phyloP scores from a whole-genome alignment of 2,797 vertebrate species.

The Neosilurus hyrtlii region DNA sequence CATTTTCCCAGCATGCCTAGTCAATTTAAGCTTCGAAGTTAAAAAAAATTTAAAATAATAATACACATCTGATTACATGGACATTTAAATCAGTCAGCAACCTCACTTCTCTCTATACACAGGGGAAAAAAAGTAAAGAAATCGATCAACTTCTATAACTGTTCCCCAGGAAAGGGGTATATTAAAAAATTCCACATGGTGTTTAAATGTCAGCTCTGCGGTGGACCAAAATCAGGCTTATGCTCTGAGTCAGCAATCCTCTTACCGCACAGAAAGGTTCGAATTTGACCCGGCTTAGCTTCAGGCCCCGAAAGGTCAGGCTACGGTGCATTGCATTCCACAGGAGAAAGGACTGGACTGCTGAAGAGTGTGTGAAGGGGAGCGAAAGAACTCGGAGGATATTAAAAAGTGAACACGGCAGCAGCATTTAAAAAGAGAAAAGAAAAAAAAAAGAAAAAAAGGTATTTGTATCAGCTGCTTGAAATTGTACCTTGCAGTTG shows the following conservation, averaged over 20 bases:
- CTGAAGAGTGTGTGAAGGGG: slow-evolving; percentile 7
- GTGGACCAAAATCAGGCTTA: slow-evolving; percentile 20
- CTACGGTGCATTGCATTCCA: slow-evolving; percentile 42
- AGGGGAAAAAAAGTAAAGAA: background rate
- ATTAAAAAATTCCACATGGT: slow-evolving; percentile 35
- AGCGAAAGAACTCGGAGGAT: background rate
- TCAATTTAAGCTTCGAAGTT: background rate
- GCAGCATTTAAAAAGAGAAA: background rate
- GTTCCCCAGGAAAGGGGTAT: background rate
- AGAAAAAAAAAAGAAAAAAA: no score
- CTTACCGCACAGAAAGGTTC: slow-evolving; percentile 24
- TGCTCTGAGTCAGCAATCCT: slow-evolving; percentile 1
- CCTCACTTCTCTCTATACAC: background rate
- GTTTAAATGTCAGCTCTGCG: slow-evolving; percentile 34
- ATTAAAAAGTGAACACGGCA: background rate
- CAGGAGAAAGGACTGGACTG: slow-evolving; percentile 16
- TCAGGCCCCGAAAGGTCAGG: slow-evolving; percentile 27
- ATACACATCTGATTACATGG: background rate
- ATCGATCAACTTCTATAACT: background rate
- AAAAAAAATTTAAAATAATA: background rate
- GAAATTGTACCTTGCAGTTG: background rate
- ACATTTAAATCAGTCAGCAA: background rate
- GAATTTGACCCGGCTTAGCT: slow-evolving; percentile 30
- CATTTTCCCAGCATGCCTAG: background rate
- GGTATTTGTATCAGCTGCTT: background rate